These are phyloP conservation scores for Varroa destructor DNA, from an alignment of 1,140 invertebrate species.

Conservation along the genomic window DNA sequence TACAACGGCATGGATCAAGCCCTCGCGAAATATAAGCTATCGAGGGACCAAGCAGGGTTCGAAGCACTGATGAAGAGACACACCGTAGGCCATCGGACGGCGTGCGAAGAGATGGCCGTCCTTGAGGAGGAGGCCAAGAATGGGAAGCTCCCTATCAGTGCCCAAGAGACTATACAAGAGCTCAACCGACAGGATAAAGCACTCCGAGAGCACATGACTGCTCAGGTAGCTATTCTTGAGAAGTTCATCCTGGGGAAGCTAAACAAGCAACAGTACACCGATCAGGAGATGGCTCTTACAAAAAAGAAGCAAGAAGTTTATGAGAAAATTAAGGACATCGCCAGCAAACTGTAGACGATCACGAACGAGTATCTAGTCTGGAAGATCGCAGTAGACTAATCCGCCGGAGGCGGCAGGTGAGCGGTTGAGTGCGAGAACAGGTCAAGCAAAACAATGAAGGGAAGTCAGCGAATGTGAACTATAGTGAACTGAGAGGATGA, in stretches of 20 bases:
- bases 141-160: neutral
- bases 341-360: conserved; percentile 41
- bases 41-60: conserved; percentile 52
- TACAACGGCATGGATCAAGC: conserved; percentile 54
- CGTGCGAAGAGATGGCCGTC: conserved; percentile 4
- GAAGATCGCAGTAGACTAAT: neutral
- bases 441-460: no score
- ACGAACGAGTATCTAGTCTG: conserved; percentile 10
- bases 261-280: conserved; percentile 51
- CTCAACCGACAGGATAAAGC: conserved; percentile 50
- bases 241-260: conserved; percentile 55
- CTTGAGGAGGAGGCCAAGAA: conserved; percentile 18
- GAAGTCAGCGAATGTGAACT: no score
- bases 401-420: no score
- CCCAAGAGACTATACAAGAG: conserved; percentile 45
- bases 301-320: conserved; percentile 54
- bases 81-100: neutral
- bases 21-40: conserved; percentile 50
- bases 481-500: no score
- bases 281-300: conserved; percentile 47
- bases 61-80: conserved; percentile 48
- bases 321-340: conserved; percentile 52
- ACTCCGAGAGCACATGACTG: conserved; percentile 40
- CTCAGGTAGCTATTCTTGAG: conserved; percentile 48
- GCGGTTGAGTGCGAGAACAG: no score